A percentile compares a stretch with the other conserved stretches of the same genome.
These are phyloP conservation scores for Synchiropus splendidus DNA, from an alignment of 2,113 vertebrate species.

Conservation along the genomic window DNA sequence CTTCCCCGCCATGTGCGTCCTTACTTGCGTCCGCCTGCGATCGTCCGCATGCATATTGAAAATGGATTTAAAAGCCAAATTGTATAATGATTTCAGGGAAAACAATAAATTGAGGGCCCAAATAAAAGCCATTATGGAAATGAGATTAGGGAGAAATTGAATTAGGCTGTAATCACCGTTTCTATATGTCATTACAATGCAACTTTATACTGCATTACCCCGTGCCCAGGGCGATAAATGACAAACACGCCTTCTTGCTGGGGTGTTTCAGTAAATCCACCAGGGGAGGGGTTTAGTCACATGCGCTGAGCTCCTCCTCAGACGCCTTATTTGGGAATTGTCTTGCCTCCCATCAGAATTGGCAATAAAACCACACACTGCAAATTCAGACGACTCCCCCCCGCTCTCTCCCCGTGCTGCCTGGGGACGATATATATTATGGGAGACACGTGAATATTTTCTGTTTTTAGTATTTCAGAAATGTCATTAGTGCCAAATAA, in stretches of 20 bases:
- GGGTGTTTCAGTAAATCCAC: slow-evolving; percentile 56
- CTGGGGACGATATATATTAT: slow-evolving; percentile 10
- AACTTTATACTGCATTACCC: slow-evolving; percentile 65
- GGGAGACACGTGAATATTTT: slow-evolving; percentile 11
- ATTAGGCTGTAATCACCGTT: slow-evolving; percentile 69
- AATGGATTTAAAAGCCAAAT: slow-evolving; percentile 68
- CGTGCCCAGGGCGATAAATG: slow-evolving; percentile 54
- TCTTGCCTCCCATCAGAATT: slow-evolving; percentile 24
- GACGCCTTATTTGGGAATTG: slow-evolving; percentile 43
- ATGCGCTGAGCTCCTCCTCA: slow-evolving; percentile 38
- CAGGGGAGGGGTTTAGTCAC: slow-evolving; percentile 37
- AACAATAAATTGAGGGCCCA: slow-evolving; percentile 68
- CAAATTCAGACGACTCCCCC: slow-evolving; percentile 29
- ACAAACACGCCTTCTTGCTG: slow-evolving; percentile 60
- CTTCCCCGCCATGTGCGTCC: slow-evolving; percentile 1
- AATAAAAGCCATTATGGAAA: slow-evolving; percentile 73
- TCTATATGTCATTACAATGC: slow-evolving; percentile 72
- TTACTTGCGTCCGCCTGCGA: too few species aligned
- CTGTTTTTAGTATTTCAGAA: slow-evolving; percentile 9
- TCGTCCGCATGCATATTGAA: slow-evolving; percentile 54
- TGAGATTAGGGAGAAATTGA: slow-evolving; percentile 69
- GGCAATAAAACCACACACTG: slow-evolving; percentile 29
- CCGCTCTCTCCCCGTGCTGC: background rate
- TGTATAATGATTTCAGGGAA: slow-evolving; percentile 70
- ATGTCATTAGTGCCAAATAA: slow-evolving; percentile 15